These are phyloP conservation scores for Sylvia borin DNA, from an alignment of 2,797 vertebrate species.

Conservation along the genomic window DNA sequence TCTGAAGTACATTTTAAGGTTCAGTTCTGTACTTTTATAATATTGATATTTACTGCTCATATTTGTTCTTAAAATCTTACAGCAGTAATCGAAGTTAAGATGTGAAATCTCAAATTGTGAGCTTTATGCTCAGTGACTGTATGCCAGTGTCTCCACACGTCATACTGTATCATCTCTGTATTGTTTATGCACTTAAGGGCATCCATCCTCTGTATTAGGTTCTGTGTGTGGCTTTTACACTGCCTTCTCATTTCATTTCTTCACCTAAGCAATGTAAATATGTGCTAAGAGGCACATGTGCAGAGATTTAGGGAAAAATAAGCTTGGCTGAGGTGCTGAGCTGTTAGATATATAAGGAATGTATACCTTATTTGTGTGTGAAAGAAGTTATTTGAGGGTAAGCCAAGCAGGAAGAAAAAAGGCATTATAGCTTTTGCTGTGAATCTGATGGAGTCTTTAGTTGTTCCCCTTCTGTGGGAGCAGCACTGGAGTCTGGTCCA, in stretches of 20 bases:
- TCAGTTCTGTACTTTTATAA: neutral
- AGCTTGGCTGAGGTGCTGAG: neutral
- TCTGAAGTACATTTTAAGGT: neutral
- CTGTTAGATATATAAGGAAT: neutral
- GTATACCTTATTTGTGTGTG: neutral
- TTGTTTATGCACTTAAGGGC: neutral
- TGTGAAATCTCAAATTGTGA: neutral
- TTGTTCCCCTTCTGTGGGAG: neutral
- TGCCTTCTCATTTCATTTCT: neutral
- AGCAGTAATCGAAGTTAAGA: neutral
- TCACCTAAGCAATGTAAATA: neutral
- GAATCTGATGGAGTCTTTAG: neutral
- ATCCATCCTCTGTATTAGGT: rapidly evolving
- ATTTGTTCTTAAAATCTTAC: neutral
- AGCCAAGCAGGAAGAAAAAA: neutral
- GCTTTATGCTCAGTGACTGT: neutral
- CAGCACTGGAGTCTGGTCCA: neutral
- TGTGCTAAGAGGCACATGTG: neutral
- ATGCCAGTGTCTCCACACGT: neutral
- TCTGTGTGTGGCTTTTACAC: neutral
- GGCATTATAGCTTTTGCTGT: neutral
- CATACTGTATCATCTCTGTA: neutral
- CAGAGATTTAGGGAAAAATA: neutral
- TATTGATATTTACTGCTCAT: neutral
- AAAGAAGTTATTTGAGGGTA: neutral